Evolutionary conservation across 2,113 vertebrate species (phyloP).

Genomic region (Neopipo cinnamomea): DNA sequence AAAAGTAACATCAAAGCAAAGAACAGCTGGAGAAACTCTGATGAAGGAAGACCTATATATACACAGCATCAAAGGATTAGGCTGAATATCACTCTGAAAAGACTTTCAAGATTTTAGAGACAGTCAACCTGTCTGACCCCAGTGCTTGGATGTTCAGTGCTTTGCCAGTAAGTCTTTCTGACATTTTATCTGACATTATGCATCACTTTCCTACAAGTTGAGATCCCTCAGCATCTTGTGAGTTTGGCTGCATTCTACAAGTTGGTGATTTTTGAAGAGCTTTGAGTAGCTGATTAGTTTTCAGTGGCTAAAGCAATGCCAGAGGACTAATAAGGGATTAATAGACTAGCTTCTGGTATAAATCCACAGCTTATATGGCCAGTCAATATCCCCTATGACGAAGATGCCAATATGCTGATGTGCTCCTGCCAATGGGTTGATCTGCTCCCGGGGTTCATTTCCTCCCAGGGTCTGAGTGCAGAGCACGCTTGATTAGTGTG

Average conservation of each 20-base stretch:
- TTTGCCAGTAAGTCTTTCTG: conserved; percentile 20
- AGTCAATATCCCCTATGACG: conserved; percentile 13
- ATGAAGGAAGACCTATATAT: background rate
- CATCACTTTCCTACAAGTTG: background rate
- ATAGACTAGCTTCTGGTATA: conserved; percentile 35
- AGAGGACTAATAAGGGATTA: conserved; percentile 48
- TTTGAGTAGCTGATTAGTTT: conserved; percentile 22
- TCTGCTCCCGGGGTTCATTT: conserved; percentile 18
- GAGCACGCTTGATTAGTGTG: conserved; percentile 14
- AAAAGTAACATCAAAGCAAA: conserved; percentile 24
- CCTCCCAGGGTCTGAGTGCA: conserved; percentile 30
- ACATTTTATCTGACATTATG: conserved; percentile 24
- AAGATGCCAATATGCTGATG: conserved; percentile 34
- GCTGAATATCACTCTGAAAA: conserved; percentile 49
- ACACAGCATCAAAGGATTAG: conserved; percentile 37
- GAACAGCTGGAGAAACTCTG: background rate
- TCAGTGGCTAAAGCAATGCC: background rate
- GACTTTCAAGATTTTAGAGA: conserved; percentile 48
- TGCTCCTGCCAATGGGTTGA: conserved; percentile 41
- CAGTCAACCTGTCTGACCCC: conserved; percentile 51
- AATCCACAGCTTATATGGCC: conserved; percentile 16
- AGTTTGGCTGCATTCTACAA: background rate
- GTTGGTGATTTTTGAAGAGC: background rate
- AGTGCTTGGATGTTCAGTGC: conserved; percentile 20
- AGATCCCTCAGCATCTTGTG: background rate